Evolutionary conservation across 2,113 vertebrate genomes (phyloP), one percentile per base, ranked within the genome.

Genomic region (Channa maculata): DNA sequence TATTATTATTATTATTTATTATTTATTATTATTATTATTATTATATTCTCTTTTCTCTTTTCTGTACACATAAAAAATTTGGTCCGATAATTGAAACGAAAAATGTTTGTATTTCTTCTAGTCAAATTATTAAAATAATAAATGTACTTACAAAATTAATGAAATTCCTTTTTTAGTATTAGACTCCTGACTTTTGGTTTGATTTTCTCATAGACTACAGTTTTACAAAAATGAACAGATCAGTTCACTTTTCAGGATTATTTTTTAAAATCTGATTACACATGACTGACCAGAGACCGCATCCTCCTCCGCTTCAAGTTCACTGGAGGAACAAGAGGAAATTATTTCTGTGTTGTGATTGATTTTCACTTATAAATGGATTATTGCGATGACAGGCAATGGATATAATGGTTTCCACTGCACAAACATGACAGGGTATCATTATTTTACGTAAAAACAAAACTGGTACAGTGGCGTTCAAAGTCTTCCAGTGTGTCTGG

Each of bases 341-440:
- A 93, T 77, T 62, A 90, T 86, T 65, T 77, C 49, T 60, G 70
- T 71, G 54, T 14, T 49, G 48, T 60, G 60, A 90, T 52, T 89
- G 81, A 63, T 88, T 70, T 75, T 87, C 81, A 76, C 85, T 88
- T 76, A 13, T 92, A 92, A 92, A 80, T 66, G 43, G 39, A 83
- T 90, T 91, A 88, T 7, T 12, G 51, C 62, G 64, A 84, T 81
- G 90, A 86, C 84, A 75, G 70, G 61, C 75, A 50, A 62, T 50
- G 49, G 59, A 84, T 86, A 50, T 75, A 80, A 50, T 45, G 37
- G 5, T 54, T 43, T 61, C 46, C 37, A 58, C 38, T 75, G 51
- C 48, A 62, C 14, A 10, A 52, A 73, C 39, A 82, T 38, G 43
- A 75, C 41, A 74, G 55, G 43, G 9, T 12, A 70, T 59, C 34